Percentiles rank a stretch among this genome's conserved stretches.
These are phyloP conservation scores for Brevimyrus niger DNA, from an alignment of 2,113 vertebrate species.

Conservation along the genomic window DNA sequence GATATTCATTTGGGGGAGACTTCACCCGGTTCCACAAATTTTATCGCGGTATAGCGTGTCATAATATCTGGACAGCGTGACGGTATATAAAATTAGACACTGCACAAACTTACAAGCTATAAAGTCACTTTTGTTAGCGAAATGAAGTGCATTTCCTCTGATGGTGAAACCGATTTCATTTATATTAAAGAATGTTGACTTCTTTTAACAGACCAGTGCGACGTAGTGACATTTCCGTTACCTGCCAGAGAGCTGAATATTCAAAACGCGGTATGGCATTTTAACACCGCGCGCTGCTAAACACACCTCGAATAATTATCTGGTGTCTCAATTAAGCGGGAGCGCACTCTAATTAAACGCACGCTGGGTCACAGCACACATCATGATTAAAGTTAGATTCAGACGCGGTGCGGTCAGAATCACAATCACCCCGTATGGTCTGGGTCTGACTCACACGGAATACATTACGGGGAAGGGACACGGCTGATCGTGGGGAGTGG, in stretches of 20 bases:
- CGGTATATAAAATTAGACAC: neutral
- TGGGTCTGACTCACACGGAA: conserved; percentile 44
- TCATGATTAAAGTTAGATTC: conserved; percentile 46
- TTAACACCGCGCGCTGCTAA: neutral
- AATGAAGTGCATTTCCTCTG: neutral
- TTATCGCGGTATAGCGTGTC: neutral
- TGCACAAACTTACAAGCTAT: neutral
- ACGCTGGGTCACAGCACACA: conserved; percentile 47
- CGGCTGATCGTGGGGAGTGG: conserved; percentile 9
- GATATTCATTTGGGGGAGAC: neutral
- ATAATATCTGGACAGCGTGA: neutral
- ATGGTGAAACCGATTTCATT: neutral
- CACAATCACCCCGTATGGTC: conserved; percentile 47
- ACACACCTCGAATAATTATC: conserved; percentile 4
- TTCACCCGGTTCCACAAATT: neutral
- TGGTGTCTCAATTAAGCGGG: conserved; percentile 39
- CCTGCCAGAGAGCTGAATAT: neutral
- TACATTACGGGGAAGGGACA: conserved; percentile 45
- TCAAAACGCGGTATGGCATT: neutral
- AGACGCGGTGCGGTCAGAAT: conserved; percentile 49
- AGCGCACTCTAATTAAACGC: conserved; percentile 55
- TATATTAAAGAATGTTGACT: neutral
- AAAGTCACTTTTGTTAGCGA: neutral
- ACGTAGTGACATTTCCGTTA: neutral
- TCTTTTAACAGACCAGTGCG: neutral